Evolutionary conservation across 1,140 invertebrate genomes (phyloP), one percentile per base, ranked within the genome.

Genomic region (Saccostrea echinata): DNA sequence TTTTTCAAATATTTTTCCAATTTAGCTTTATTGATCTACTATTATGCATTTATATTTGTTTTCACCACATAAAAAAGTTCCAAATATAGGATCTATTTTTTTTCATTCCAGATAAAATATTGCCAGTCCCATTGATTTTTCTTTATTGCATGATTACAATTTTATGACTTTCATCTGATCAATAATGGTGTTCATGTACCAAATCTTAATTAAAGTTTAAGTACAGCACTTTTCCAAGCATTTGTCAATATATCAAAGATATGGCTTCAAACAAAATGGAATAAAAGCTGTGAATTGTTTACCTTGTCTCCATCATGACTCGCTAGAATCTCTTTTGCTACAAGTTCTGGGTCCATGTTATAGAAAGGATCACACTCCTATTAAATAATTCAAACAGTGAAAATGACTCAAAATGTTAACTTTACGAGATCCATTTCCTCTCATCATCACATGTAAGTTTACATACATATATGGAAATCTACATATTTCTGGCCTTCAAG

Each of bases 301-400:
- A 95, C 94, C 92, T 91, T 92, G 82, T 93, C 95, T 16, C 90
- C 82, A 88, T 94, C 94, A 93, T 94, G 92, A 88, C 91, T 89
- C 8, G 91, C 90, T 13, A 95, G 84, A 84, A 95, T 95, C 87
- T 95, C 94, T 84, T 92, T 92, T 27, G 94, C 92, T 85, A 94
- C 92, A 3, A 87, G 90, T 16, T 91, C 91, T 12, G 93, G 91
- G 16, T 95, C 93, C 55, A 94, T 84, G 55, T 91, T 91, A 18
- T 93, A 90, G 61, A 93, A 92, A 35, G 92, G 91, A 90, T 94
- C 93, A 81, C 88, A 86, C 80, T 93, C 91, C 92, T 95, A 24
- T 55, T 13, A 30, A 16, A 24, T 43, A 43, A 43, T 43, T 43
- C 1, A 43, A 3, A 0, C 6, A 43, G 9, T 43, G 43, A 43